These are phyloP conservation scores for Oophaga pumilio DNA, from an alignment of 2,113 vertebrate species.

Conservation along the genomic window DNA sequence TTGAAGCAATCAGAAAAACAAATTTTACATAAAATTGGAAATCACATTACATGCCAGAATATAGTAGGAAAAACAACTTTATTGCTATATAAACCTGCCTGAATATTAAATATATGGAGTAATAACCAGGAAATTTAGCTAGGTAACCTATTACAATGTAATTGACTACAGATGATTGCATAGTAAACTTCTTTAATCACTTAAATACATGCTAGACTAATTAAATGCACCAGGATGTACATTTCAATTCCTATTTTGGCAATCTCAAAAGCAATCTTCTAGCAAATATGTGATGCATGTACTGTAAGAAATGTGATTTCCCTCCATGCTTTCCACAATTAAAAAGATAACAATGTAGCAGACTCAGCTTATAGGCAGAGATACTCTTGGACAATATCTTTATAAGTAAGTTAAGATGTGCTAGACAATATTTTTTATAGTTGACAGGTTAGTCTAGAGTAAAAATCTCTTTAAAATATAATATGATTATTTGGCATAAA, in stretches of 20 bases:
- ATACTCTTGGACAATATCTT: background rate
- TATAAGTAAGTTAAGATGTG: background rate
- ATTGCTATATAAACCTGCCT: conserved; percentile 14
- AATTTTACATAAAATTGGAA: background rate
- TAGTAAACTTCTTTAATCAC: conserved; percentile 18
- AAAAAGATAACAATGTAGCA: conserved; percentile 32
- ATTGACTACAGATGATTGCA: conserved; percentile 32
- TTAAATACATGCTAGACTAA: conserved; percentile 13
- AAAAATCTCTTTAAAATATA: background rate
- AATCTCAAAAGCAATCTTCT: conserved; percentile 35
- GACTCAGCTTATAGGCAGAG: conserved; percentile 8
- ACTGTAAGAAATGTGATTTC: conserved; percentile 31
- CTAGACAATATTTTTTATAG: background rate
- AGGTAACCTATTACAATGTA: conserved; percentile 2
- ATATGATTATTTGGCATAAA: background rate
- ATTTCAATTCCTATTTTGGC: conserved; percentile 21
- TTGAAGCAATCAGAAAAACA: background rate
- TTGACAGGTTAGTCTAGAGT: background rate
- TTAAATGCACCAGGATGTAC: conserved; percentile 39
- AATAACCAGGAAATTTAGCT: conserved; percentile 28
- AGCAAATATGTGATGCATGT: conserved; percentile 24
- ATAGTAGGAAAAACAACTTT: background rate
- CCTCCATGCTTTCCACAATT: conserved; percentile 5
- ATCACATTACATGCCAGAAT: background rate
- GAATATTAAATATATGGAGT: conserved; percentile 7